Evolutionary conservation across 2,888 invertebrate species (phyloP), one percentile per base, ranked within the genome.

Genomic region (Metacarcinus magister): DNA sequence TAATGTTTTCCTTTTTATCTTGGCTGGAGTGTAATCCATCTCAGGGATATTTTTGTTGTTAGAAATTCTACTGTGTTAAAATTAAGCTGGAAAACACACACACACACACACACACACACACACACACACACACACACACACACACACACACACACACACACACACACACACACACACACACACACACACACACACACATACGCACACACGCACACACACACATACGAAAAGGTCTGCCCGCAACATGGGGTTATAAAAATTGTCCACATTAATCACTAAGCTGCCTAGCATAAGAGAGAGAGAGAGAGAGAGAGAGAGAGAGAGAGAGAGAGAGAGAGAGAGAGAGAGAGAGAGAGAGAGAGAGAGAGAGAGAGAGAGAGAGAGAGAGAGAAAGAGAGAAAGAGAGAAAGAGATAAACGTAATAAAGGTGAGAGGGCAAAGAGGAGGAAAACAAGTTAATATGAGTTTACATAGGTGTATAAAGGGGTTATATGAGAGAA

Each of bases 101-200:
- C n/a, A n/a, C n/a, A n/a, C n/a, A n/a, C n/a, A n/a, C n/a, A n/a
- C n/a, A n/a, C n/a, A n/a, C n/a, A n/a, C n/a, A n/a, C n/a, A n/a
- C n/a, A n/a, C n/a, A n/a, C n/a, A 48, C 48, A 48, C 48, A 48
- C 48, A 67, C 67, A 16, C 23, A 91, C 10, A 91, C 46, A 91
- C 13, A 91, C 46, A 91, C 43, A 91, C 43, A 92, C 54, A 92
- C 54, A 92, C 54, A 92, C 54, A 92, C 54, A 92, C 46, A 92
- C 46, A 92, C 54, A 92, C 54, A 92, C 54, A 92, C 54, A 92
- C 46, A 92, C 54, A 92, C 54, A 92, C 54, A 92, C 54, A 92
- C 46, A 92, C 54, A 92, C 54, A 92, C 54, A 92, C 32, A 92
- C 32, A 92, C 32, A 92, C 32, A 92, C 32, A 92, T 16, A 92